Conservation (phyloP, 2,113 vertebrate genomes). For the Zingel zingel region DNA sequence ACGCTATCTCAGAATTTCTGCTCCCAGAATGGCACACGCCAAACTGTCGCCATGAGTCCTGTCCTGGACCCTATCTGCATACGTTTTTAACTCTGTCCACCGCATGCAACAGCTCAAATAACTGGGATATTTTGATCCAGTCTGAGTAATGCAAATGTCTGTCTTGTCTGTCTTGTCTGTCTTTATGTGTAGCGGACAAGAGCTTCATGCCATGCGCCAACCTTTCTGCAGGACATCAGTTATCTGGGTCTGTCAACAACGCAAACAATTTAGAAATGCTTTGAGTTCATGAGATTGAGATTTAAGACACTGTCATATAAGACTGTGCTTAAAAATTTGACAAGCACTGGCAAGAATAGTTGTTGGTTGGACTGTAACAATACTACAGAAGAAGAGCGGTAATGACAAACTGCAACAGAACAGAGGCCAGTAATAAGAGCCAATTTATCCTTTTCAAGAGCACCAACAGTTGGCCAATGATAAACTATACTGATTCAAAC, state of each 20-base stretch:
- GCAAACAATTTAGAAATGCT: not conserved
- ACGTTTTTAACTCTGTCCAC: conserved; percentile 74
- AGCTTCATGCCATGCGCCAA: not conserved
- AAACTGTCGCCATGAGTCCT: conserved; percentile 72
- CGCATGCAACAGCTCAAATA: conserved; percentile 79
- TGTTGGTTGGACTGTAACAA: not conserved
- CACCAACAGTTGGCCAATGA: conserved; percentile 1
- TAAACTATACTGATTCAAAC: conserved; percentile 5
- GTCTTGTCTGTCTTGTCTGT: conserved; percentile 46
- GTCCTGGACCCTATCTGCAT: conserved; percentile 63
- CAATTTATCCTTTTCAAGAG: conserved; percentile 10
- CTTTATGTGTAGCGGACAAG: conserved; percentile 34
- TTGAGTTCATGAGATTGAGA: not conserved
- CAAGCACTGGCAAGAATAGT: not conserved
- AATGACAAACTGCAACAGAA: conserved; percentile 12
- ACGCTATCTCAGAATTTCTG: conserved; percentile 67
- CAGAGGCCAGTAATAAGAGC: conserved; percentile 32
- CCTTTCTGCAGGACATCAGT: not conserved
- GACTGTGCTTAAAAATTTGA: not conserved
- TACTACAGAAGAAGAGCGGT: not conserved
- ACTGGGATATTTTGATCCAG: conserved; percentile 79
- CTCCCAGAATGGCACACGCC: conserved; percentile 83
- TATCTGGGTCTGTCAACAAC: not conserved
- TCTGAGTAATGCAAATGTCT: conserved; percentile 65
- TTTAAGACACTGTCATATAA: not conserved